A percentile compares a stretch with the other conserved stretches of the same genome.
Evolutionary conservation across 2,797 vertebrate genomes (phyloP).

Genomic region (Gymnothorax javanicus): DNA sequence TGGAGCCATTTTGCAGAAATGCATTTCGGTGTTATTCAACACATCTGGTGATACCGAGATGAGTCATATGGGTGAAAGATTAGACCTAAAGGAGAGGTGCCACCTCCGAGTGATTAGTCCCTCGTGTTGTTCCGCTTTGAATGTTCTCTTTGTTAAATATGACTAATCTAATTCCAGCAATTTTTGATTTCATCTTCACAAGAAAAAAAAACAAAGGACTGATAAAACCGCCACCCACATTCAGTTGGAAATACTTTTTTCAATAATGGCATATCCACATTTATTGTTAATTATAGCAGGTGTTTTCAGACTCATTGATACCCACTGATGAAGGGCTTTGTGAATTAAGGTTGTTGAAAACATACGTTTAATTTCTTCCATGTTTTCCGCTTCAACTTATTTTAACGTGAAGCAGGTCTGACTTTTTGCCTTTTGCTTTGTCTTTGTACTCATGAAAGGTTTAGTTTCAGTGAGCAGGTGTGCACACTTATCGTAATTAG

Average conservation of each 20-base stretch:
- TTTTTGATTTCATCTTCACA: not conserved
- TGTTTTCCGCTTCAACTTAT: not conserved
- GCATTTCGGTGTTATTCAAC: slow-evolving; percentile 29
- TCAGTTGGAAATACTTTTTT: not conserved
- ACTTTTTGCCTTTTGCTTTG: not conserved
- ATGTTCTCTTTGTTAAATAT: slow-evolving; percentile 6
- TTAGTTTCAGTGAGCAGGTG: not conserved
- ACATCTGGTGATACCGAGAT: slow-evolving; percentile 40
- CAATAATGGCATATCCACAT: not conserved
- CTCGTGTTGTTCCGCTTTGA: not conserved
- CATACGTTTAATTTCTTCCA: not conserved
- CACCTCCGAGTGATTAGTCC: not conserved
- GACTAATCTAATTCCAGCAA: not conserved
- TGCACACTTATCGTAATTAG: not conserved
- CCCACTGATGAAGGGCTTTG: not conserved
- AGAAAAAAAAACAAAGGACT: not conserved
- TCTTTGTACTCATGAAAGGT: not conserved
- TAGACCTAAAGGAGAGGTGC: not conserved
- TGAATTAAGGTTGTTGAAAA: not conserved
- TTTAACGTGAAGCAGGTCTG: not conserved
- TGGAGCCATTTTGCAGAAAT: slow-evolving; percentile 47
- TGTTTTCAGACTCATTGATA: not conserved
- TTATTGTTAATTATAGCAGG: not conserved
- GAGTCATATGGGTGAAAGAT: slow-evolving; percentile 53
- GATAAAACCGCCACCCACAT: not conserved